Conservation (phyloP, 2,797 vertebrate genomes). For the Zenarchopterus dispar region DNA sequence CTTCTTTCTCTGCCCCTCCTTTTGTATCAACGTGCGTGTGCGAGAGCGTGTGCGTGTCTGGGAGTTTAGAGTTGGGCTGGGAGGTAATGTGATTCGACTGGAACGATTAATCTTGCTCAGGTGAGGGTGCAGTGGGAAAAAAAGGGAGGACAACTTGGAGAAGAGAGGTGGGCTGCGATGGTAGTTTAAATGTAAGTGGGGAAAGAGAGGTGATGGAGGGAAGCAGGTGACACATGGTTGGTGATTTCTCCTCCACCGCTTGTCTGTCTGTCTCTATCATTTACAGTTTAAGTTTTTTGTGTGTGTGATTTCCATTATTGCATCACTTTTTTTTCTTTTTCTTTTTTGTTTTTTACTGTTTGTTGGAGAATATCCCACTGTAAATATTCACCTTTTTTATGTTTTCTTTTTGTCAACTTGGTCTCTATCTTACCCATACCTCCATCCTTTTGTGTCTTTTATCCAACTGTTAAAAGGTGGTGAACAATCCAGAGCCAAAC, state of each 20-base stretch:
- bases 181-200: conserved; percentile 53
- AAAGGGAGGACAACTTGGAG: conserved; percentile 55
- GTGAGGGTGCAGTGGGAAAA: conserved; percentile 71
- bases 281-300: conserved; percentile 16
- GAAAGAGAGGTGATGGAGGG: conserved; percentile 41
- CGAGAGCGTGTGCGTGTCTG: conserved; percentile 7
- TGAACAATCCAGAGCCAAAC: conserved; percentile 33
- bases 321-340: conserved; percentile 21
- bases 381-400: not conserved
- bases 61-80: conserved; percentile 55
- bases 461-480: conserved; percentile 11
- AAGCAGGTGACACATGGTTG: conserved; percentile 23
- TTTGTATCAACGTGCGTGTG: conserved; percentile 7
- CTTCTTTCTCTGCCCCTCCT: not conserved
- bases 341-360: conserved; percentile 2
- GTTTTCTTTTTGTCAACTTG: not conserved
- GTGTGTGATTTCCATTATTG: conserved; percentile 37
- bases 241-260: conserved; percentile 32
- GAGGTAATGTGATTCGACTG: conserved; percentile 81
- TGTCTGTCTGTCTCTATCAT: conserved; percentile 16
- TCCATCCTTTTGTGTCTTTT: conserved; percentile 3
- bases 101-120: conserved; percentile 84
- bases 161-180: conserved; percentile 58
- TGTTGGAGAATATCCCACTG: not conserved
- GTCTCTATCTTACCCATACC: not conserved